Conservation (phyloP, 2,888 invertebrate species). For the Limenitis camilla region DNA sequence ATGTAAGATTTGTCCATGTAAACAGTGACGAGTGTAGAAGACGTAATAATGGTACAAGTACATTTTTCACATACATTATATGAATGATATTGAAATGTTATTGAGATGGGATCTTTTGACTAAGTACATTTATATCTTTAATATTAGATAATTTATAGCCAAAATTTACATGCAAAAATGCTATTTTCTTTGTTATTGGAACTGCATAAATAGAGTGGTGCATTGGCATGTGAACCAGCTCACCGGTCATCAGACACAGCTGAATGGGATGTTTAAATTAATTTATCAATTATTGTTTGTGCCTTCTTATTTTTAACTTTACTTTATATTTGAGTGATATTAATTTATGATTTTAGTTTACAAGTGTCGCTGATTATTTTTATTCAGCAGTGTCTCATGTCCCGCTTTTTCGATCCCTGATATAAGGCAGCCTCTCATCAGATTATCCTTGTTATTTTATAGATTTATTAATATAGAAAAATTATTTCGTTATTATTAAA, state of each 20-base stretch:
- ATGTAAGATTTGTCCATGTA: no score
- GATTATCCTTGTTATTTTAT: constrained; percentile 42
- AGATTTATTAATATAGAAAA: constrained; percentile 30
- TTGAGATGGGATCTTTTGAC: no score
- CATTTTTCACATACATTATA: no score
- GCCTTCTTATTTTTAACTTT: constrained; percentile 70
- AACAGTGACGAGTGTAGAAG: no score
- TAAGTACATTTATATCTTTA: no score
- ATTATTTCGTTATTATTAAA: constrained; percentile 56
- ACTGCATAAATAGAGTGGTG: neutral
- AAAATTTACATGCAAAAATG: no score
- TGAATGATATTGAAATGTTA: no score
- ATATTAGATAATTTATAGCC: no score
- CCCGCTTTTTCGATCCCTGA: constrained; percentile 63
- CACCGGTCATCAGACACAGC: constrained; percentile 58
- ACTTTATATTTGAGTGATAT: constrained; percentile 65
- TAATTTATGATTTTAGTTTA: constrained; percentile 69
- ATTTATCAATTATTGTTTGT: constrained; percentile 70
- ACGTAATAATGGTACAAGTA: no score
- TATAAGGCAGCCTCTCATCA: constrained; percentile 45
- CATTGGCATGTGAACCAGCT: constrained; percentile 5
- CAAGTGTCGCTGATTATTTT: constrained; percentile 29
- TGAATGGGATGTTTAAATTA: constrained; percentile 59
- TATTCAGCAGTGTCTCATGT: constrained; percentile 63
- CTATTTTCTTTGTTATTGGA: neutral